A percentile compares a stretch with the other conserved stretches of the same genome.
Conservation (phyloP, 2,113 vertebrate genomes). For the Conger conger region DNA sequence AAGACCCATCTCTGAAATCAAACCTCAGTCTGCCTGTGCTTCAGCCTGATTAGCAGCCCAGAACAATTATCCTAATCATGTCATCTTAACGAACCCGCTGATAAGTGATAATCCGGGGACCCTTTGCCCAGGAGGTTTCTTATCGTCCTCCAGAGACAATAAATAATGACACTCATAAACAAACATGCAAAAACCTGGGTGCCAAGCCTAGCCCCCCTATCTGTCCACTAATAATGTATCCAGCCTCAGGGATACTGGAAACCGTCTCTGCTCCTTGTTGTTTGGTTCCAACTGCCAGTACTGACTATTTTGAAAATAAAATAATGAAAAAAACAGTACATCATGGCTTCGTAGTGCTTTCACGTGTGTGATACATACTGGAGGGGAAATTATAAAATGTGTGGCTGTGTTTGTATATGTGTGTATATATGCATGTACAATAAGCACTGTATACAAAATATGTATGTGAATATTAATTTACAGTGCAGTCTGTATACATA, state of each 20-base stretch:
- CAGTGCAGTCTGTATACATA: too few species aligned
- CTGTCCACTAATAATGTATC: not conserved
- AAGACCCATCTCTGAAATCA: conserved; percentile 40
- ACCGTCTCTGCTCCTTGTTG: not conserved
- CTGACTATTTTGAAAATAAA: not conserved
- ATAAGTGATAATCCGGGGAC: conserved; percentile 58
- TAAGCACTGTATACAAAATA: too few species aligned
- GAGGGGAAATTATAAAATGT: too few species aligned
- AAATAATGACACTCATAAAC: conserved; percentile 35
- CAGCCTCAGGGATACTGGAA: not conserved
- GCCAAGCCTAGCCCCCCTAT: not conserved
- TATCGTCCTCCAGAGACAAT: conserved; percentile 49
- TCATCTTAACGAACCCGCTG: conserved; percentile 66
- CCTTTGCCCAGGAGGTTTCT: conserved; percentile 45
- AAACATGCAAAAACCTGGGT: not conserved
- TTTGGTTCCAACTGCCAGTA: not conserved
- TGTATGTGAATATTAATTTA: too few species aligned
- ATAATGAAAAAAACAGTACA: not conserved
- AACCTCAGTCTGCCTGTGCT: conserved; percentile 45
- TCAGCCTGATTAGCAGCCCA: conserved; percentile 65
- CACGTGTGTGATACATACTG: too few species aligned
- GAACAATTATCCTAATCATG: conserved; percentile 73
- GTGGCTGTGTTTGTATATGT: too few species aligned
- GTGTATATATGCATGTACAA: too few species aligned
- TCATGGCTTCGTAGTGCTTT: too few species aligned